phyloP scores from a whole-genome alignment of 2,888 invertebrate species.

The Acrobasis suavella region DNA sequence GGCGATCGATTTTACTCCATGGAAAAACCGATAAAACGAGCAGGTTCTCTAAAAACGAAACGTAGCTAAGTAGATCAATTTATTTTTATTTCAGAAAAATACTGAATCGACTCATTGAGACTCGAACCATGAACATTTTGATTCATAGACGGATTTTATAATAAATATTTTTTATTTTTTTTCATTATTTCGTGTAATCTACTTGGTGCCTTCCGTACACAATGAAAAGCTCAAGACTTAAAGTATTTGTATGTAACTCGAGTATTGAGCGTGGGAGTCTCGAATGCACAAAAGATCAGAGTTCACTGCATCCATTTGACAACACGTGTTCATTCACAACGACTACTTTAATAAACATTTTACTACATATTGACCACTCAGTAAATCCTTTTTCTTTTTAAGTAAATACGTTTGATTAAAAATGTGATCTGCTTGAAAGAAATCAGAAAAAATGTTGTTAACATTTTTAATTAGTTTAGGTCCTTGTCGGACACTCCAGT shows the following conservation, averaged over 20 bases:
- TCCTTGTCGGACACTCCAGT: not conserved
- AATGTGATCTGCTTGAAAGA: not conserved
- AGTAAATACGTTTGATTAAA: not conserved
- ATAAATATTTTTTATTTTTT: too few species aligned
- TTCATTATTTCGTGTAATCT: not conserved
- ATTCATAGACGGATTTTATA: too few species aligned
- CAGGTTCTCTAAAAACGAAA: too few species aligned
- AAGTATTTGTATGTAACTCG: slow-evolving; percentile 6
- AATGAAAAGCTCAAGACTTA: not conserved
- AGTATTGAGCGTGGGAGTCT: slow-evolving; percentile 8
- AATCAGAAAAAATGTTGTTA: not conserved
- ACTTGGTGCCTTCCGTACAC: not conserved
- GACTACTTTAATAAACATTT: slow-evolving; percentile 1
- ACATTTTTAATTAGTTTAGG: not conserved
- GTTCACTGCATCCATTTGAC: slow-evolving; percentile 1
- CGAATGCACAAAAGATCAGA: slow-evolving; percentile 11
- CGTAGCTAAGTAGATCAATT: too few species aligned
- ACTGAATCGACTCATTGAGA: too few species aligned
- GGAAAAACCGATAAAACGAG: too few species aligned
- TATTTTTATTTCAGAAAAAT: too few species aligned
- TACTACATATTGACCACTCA: not conserved
- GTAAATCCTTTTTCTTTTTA: not conserved
- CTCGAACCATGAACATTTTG: too few species aligned
- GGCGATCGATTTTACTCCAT: too few species aligned
- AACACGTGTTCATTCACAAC: slow-evolving; percentile 15